Conservation (phyloP, 1,140 invertebrate species). For the Archivesica marissinica region DNA sequence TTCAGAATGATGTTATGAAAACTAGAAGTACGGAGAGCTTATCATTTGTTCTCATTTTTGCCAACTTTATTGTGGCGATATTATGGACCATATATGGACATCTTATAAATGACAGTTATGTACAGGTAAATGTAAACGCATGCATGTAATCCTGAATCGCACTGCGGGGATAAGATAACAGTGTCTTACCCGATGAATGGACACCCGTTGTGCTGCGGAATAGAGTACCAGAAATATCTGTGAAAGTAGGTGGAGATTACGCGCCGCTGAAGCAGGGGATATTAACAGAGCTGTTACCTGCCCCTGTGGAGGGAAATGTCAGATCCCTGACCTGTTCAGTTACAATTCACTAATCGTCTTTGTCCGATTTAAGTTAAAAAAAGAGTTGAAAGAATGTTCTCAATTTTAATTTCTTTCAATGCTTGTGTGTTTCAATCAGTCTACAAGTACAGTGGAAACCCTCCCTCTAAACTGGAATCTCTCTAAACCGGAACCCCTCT, state of each 20-base stretch:
- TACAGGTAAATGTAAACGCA: conserved; percentile 25
- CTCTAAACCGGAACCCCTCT: too few relatives aligned
- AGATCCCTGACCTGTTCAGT: too few relatives aligned
- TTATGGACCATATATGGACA: conserved; percentile 47
- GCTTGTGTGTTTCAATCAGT: too few relatives aligned
- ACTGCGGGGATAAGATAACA: background rate
- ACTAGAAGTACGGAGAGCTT: conserved; percentile 47
- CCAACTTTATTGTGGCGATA: conserved; percentile 43
- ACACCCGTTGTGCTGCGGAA: background rate
- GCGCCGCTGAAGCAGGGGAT: background rate
- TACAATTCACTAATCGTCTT: too few relatives aligned
- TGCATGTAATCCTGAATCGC: background rate
- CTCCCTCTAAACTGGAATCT: too few relatives aligned
- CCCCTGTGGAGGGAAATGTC: background rate
- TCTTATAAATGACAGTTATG: conserved; percentile 46
- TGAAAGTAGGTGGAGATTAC: background rate
- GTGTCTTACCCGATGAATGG: background rate
- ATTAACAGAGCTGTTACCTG: background rate
- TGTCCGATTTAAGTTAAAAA: too few relatives aligned
- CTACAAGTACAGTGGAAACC: too few relatives aligned
- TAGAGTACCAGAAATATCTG: background rate
- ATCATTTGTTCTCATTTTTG: conserved; percentile 49
- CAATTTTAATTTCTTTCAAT: too few relatives aligned
- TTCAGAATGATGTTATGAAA: conserved; percentile 42
- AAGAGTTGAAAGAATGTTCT: too few relatives aligned